Evolutionary conservation across 1,140 invertebrate species (phyloP).

Genomic region (Scaptodrosophila lebanonensis): DNA sequence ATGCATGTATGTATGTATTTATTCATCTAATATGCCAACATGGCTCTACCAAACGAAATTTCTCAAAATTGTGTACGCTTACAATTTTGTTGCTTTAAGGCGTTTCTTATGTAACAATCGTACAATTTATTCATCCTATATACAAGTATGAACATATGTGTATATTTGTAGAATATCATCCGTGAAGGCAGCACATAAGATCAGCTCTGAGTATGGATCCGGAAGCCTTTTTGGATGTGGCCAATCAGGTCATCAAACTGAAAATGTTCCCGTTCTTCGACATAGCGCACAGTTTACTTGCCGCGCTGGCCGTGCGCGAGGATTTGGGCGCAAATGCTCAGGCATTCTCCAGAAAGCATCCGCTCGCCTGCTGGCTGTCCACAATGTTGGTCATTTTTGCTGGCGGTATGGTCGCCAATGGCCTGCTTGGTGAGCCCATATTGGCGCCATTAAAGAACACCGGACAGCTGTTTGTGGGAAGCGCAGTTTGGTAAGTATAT

Average conservation of each 20-base stretch:
- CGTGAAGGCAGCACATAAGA: constrained; percentile 58
- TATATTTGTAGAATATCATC: constrained; percentile 32
- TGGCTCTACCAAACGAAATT: constrained; percentile 14
- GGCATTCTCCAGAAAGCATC: constrained; percentile 97
- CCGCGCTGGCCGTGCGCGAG: constrained; percentile 94
- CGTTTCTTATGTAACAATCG: constrained; percentile 29
- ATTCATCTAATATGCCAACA: not conserved
- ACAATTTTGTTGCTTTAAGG: constrained; percentile 7
- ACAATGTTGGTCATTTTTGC: constrained; percentile 99
- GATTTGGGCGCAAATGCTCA: constrained; percentile 94
- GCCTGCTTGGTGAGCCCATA: constrained; percentile 95
- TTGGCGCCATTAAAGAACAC: constrained; percentile 96
- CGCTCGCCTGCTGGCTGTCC: constrained; percentile 97
- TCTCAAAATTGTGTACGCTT: not conserved
- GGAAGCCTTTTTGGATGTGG: constrained; percentile 97
- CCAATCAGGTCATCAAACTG: constrained; percentile 98
- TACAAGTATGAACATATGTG: not conserved
- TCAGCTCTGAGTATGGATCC: constrained; percentile 87
- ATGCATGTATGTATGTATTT: constrained; percentile 13
- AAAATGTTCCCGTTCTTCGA: constrained; percentile 99
- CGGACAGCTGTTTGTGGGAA: constrained; percentile 92
- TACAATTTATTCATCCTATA: not conserved
- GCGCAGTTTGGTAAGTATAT: constrained; percentile 90
- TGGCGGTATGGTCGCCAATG: constrained; percentile 95
- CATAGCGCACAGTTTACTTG: constrained; percentile 94